A percentile compares a stretch with the other conserved stretches of the same genome.
phyloP scores from a whole-genome alignment of 2,888 invertebrate genomes.

The Thera obeliscata region DNA sequence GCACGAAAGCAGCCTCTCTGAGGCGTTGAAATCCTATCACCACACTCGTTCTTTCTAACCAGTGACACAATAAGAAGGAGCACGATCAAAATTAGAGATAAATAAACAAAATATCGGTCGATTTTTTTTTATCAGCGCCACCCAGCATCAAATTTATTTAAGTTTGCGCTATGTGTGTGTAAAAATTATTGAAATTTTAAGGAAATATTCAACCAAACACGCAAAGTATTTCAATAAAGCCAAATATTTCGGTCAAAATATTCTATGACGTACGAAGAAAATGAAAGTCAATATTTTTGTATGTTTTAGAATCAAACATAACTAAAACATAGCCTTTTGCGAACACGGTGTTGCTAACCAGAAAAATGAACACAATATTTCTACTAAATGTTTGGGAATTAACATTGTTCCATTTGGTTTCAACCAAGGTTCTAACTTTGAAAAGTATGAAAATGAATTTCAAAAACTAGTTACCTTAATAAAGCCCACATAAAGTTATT shows the following conservation, averaged over 20 bases:
- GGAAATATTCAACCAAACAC: slow-evolving; percentile 14
- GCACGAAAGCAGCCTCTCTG: too few relatives aligned
- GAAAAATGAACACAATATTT: neutral
- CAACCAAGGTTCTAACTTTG: too few relatives aligned
- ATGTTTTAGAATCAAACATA: slow-evolving; percentile 4
- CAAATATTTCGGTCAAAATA: slow-evolving; percentile 28
- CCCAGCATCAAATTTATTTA: neutral
- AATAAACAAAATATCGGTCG: too few relatives aligned
- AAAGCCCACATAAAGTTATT: too few relatives aligned
- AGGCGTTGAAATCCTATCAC: too few relatives aligned
- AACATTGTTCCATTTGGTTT: too few relatives aligned
- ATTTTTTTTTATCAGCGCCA: neutral
- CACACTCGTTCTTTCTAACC: too few relatives aligned
- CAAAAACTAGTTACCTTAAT: too few relatives aligned
- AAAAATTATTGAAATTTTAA: slow-evolving; percentile 6
- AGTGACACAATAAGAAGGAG: too few relatives aligned
- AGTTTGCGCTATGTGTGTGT: neutral
- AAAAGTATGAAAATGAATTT: too few relatives aligned
- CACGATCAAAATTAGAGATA: too few relatives aligned
- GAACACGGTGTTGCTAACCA: neutral
- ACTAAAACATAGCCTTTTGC: slow-evolving; percentile 13
- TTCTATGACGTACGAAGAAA: slow-evolving; percentile 31
- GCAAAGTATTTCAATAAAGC: slow-evolving; percentile 21
- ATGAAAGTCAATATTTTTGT: slow-evolving; percentile 8
- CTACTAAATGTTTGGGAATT: too few relatives aligned